These are phyloP conservation scores for Papilio aristodemus DNA, from an alignment of 1,140 invertebrate species.

Conservation along the genomic window DNA sequence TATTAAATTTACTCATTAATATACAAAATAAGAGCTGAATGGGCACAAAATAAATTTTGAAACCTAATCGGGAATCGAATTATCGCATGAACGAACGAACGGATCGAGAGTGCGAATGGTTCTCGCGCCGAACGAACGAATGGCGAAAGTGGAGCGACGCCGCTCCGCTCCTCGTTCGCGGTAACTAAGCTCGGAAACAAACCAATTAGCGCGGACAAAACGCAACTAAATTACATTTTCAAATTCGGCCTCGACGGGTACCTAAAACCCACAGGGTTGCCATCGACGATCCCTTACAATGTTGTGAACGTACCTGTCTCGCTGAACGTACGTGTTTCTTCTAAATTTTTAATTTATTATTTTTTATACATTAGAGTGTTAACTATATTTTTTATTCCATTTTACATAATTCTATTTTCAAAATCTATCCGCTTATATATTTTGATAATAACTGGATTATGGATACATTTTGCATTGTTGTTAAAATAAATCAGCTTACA, in stretches of 20 bases:
- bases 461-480: too few species aligned
- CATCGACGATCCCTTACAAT: not conserved
- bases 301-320: too few species aligned
- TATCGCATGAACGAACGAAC: not conserved
- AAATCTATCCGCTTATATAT: too few species aligned
- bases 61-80: conserved; percentile 3
- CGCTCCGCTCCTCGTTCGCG: conserved; percentile 29
- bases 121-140: not conserved
- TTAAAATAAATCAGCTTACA: too few species aligned
- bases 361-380: too few species aligned
- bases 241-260: conserved; percentile 56
- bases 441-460: too few species aligned
- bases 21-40: conserved; percentile 15
- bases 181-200: conserved; percentile 70
- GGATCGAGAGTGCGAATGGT: not conserved
- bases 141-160: conserved; percentile 23
- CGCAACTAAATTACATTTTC: conserved; percentile 76
- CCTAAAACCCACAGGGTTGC: conserved; percentile 47
- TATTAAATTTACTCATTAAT: conserved; percentile 5
- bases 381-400: too few species aligned
- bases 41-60: not conserved
- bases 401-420: too few species aligned
- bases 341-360: too few species aligned
- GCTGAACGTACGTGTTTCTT: too few species aligned
- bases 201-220: conserved; percentile 75